Evolutionary conservation across 2,888 invertebrate genomes (phyloP).

Genomic region (Augiades crinisus): DNA sequence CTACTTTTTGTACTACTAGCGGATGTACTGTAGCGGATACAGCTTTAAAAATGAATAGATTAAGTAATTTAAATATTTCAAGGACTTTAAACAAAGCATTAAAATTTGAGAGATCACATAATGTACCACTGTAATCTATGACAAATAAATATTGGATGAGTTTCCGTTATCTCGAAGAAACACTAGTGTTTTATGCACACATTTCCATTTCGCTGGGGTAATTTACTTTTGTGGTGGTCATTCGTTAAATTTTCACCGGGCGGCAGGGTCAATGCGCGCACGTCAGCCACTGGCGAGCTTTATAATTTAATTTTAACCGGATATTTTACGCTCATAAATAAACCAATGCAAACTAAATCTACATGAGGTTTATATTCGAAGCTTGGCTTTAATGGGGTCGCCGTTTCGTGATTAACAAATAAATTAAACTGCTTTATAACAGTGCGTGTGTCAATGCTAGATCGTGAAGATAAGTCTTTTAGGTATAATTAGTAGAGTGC

Average conservation of each 20-base stretch:
- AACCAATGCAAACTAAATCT: conserved; percentile 51
- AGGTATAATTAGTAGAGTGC: neutral
- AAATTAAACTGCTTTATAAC: conserved; percentile 14
- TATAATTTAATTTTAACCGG: conserved; percentile 55
- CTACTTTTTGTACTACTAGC: no score
- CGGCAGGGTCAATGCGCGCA: conserved; percentile 49
- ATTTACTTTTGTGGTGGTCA: conserved; percentile 63
- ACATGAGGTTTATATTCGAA: conserved; percentile 48
- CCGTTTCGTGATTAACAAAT: conserved; percentile 37
- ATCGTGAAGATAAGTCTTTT: conserved; percentile 24
- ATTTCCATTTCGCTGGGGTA: conserved; percentile 35
- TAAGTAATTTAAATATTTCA: no score
- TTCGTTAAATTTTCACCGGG: conserved; percentile 66
- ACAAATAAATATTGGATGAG: conserved; percentile 9
- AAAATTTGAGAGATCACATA: neutral
- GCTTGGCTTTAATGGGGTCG: conserved; percentile 29
- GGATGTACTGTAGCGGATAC: no score
- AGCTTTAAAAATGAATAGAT: no score
- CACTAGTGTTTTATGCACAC: conserved; percentile 9
- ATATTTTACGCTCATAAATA: conserved; percentile 54
- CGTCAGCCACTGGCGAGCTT: conserved; percentile 41
- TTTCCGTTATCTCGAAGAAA: neutral
- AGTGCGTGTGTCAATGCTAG: conserved; percentile 5
- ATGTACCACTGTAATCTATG: neutral
- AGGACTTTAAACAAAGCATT: neutral